These are phyloP conservation scores for Phengaris arion DNA, from an alignment of 2,888 invertebrate genomes.

Conservation along the genomic window DNA sequence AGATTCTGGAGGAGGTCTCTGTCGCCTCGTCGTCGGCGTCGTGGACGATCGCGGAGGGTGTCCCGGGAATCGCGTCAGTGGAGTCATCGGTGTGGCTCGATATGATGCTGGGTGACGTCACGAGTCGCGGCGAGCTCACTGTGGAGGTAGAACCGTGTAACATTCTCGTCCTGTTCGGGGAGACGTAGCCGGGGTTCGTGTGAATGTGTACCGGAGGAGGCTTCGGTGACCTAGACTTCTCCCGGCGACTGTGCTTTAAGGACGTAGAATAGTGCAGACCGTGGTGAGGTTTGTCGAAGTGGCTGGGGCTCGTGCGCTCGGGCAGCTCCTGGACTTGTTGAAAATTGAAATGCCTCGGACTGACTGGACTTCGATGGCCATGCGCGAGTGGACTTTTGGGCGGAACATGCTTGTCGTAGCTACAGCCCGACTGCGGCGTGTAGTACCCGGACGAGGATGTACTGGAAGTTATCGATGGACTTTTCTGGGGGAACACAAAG, in stretches of 20 bases:
- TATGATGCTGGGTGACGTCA: slow-evolving; percentile 71
- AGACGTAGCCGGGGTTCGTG: slow-evolving; percentile 81
- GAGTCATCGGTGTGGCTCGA: slow-evolving; percentile 75
- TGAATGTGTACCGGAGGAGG: slow-evolving; percentile 80
- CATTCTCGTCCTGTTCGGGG: slow-evolving; percentile 70
- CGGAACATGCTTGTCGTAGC: slow-evolving; percentile 68
- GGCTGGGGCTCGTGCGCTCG: slow-evolving; percentile 69
- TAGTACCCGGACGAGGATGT: slow-evolving; percentile 79
- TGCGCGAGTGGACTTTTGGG: slow-evolving; percentile 77
- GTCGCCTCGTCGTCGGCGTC: slow-evolving; percentile 73
- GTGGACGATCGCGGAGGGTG: slow-evolving; percentile 63
- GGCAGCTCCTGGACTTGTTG: slow-evolving; percentile 63
- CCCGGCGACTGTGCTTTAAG: slow-evolving; percentile 65
- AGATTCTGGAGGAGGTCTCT: slow-evolving; percentile 72
- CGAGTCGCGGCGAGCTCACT: slow-evolving; percentile 66
- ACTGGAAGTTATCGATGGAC: slow-evolving; percentile 75
- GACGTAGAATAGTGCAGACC: slow-evolving; percentile 66
- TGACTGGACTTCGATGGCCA: slow-evolving; percentile 79
- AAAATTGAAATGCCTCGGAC: slow-evolving; percentile 81
- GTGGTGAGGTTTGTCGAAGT: slow-evolving; percentile 54
- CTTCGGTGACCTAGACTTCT: slow-evolving; percentile 70
- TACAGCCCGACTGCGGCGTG: slow-evolving; percentile 76
- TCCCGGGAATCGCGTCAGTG: slow-evolving; percentile 64
- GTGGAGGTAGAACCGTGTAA: slow-evolving; percentile 70
- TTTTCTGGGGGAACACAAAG: slow-evolving; percentile 76